A percentile compares a stretch with the other conserved stretches of the same genome.
These are phyloP conservation scores for Meta bourneti DNA, from an alignment of 2,888 invertebrate species.

Conservation along the genomic window DNA sequence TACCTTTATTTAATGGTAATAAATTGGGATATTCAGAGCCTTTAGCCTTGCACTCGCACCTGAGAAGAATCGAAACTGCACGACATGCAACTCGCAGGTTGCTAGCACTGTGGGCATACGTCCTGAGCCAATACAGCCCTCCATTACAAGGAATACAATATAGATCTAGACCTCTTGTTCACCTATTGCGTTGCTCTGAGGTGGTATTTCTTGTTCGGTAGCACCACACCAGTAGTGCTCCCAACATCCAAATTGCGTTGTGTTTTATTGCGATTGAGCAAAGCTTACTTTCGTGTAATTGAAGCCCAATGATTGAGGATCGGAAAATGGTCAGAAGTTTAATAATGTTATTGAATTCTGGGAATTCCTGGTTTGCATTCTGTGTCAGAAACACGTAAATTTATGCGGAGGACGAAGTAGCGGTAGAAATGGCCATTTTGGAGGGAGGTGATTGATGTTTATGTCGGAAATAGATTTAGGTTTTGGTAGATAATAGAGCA, in stretches of 20 bases:
- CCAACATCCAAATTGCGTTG: background rate
- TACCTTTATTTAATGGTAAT: no score
- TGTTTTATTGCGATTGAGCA: background rate
- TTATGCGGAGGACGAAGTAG: background rate
- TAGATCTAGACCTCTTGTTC: no score
- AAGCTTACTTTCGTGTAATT: slow-evolving; percentile 9
- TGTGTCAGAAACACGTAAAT: background rate
- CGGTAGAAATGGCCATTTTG: background rate
- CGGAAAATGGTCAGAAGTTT: background rate
- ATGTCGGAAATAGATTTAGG: background rate
- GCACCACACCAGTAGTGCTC: background rate
- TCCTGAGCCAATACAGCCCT: no score
- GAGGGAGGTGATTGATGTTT: slow-evolving; percentile 18
- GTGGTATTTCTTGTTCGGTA: no score
- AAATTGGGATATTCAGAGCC: no score
- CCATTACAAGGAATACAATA: no score
- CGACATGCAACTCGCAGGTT: no score
- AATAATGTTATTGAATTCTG: slow-evolving; percentile 6
- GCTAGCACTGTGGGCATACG: no score
- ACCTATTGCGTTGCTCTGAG: no score
- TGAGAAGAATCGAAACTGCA: no score
- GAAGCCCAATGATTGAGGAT: background rate
- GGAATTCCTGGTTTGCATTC: background rate
- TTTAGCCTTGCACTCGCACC: no score
- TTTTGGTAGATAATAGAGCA: background rate